phyloP scores from a whole-genome alignment of 2,113 vertebrate genomes.

The Aphyosemion australe region DNA sequence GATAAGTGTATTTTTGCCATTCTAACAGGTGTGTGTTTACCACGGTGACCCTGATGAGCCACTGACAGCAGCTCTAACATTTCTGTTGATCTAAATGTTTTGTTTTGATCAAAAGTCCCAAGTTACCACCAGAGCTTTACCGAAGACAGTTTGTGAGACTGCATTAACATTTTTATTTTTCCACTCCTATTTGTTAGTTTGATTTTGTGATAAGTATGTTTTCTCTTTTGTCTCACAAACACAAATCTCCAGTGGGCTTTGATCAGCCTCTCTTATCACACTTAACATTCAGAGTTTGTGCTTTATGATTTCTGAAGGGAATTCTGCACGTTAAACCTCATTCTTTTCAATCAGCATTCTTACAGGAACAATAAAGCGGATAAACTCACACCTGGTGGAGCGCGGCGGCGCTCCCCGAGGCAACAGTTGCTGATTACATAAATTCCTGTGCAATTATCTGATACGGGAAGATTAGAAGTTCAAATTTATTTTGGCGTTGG shows the following conservation, averaged over 20 bases:
- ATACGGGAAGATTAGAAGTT: slow-evolving; percentile 51
- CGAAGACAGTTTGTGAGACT: no score
- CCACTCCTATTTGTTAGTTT: no score
- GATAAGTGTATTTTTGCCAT: no score
- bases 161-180: no score
- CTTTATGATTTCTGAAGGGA: slow-evolving; percentile 55
- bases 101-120: no score
- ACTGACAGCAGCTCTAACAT: no score
- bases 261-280: background rate
- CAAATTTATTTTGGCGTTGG: slow-evolving; percentile 37
- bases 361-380: slow-evolving; percentile 59
- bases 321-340: slow-evolving; percentile 54
- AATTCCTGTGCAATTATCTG: slow-evolving; percentile 61
- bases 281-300: slow-evolving; percentile 44
- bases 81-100: no score
- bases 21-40: no score
- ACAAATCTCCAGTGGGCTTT: background rate
- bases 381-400: slow-evolving; percentile 30
- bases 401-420: slow-evolving; percentile 8
- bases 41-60: no score
- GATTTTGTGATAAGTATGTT: background rate
- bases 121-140: no score
- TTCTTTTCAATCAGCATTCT: slow-evolving; percentile 59
- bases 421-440: slow-evolving; percentile 42
- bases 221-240: background rate